Evolutionary conservation across 2,113 vertebrate species (phyloP), one percentile per base, ranked within the genome.

Genomic region (Coturnix japonica): DNA sequence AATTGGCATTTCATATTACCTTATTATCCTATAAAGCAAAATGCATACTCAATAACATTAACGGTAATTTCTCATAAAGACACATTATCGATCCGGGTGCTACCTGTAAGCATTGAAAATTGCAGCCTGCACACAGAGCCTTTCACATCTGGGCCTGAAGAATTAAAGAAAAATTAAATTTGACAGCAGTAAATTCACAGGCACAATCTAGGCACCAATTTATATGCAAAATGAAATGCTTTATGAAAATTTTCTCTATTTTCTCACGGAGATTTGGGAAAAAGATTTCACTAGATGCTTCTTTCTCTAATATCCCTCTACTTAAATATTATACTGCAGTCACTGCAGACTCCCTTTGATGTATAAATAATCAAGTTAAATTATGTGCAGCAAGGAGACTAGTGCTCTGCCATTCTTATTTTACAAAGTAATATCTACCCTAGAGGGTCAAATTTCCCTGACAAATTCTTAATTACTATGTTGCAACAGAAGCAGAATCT

Each of bases 141-240:
- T 97, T 98, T 97, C 98, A 98, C 98, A 97, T 97, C 98, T 97
- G 93, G 96, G 96, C 97, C 98, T 99, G 99, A 99, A 99, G 98
- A 99, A 99, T 99, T 99, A 99, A 99, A 99, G 98, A 97, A 98
- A 99, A 99, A 99, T 99, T 99, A 99, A 98, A 99, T 99, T 98
- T 99, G 99, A 99, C 98, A 99, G 98, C 98, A 98, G 98, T 98
- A 99, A 99, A 99, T 99, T 98, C 98, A 97, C 97, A 97, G 97
- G 95, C 97, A 97, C 98, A 98, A 98, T 98, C 97, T 97, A 96
- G 96, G 97, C 96, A 95, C 97, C 98, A 99, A 99, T 99, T 99
- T 99, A 99, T 99, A 99, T 99, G 99, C 99, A 99, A 99, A 98
- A 97, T 97, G 97, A 98, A 98, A 98, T 97, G 98, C 97, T 97